Evolutionary conservation across 2,113 vertebrate species (phyloP), one percentile per base, ranked within the genome.

Genomic region (Notarius lentiginosus): DNA sequence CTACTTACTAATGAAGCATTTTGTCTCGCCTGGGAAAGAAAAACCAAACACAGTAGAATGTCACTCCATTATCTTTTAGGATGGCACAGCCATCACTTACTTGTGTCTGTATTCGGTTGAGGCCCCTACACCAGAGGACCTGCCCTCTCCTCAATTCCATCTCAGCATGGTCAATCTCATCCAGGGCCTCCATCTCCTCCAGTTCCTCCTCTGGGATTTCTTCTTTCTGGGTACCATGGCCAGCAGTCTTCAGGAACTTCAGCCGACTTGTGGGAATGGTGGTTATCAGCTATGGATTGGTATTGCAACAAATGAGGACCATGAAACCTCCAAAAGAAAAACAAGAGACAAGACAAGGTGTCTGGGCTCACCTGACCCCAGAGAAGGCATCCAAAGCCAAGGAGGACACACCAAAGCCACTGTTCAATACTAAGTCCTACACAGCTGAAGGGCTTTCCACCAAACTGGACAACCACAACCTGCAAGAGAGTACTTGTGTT

Each of bases 101-200:
- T 97, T 99, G 98, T 27, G 98, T 99, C 88, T 99, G 97, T 92
- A 99, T 98, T 94, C 98, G 96, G 95, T 97, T 97, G 89, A 99
- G 96, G 90, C 98, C 96, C 79, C 98, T 97, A 94, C 98, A 99
- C 98, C 98, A 99, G 86, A 99, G 96, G 92, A 99, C 97, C 88
- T 98, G 97, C 90, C 98, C 96, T 88, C 95, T 96, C 85, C 95
- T 96, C 79, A 99, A 89, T 92, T 99, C 98, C 89, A 98, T 96
- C 92, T 99, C 98, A 11, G 96, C 97, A 7, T 99, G 98, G 93
- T 99, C 98, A 0, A 99, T 99, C 91, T 97, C 98, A 76, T 99
- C 97, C 51, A 93, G 93, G 58, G 94, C 93, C 72, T 99, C 95
- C 90, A 97, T 96, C 91, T 97, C 93, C 89, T 98, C 96, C 88